These are phyloP conservation scores for Eumerus sabulonum DNA, from an alignment of 2,888 invertebrate genomes.

Conservation along the genomic window DNA sequence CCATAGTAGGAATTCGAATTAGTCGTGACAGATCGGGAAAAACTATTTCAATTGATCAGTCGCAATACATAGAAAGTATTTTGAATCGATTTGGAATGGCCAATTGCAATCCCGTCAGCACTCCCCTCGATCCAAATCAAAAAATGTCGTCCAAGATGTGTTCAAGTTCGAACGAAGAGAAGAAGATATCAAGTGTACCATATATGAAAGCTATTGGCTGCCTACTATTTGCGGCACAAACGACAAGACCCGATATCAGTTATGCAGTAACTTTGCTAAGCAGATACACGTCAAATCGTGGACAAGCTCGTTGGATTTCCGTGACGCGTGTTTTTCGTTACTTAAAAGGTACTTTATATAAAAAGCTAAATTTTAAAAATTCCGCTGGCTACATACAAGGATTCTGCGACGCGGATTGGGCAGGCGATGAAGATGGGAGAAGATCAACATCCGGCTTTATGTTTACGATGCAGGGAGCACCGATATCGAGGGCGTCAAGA, in stretches of 20 bases:
- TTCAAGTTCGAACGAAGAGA: not conserved
- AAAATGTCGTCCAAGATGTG: not conserved
- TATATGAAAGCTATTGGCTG: slow-evolving; percentile 44
- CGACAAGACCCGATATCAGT: slow-evolving; percentile 58
- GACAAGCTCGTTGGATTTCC: slow-evolving; percentile 13
- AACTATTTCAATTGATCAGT: slow-evolving; percentile 34
- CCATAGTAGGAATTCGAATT: slow-evolving; percentile 47
- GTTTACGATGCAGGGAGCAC: slow-evolving; percentile 27
- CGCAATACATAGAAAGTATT: slow-evolving; percentile 31
- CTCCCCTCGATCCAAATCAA: slow-evolving; percentile 47
- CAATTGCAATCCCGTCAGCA: slow-evolving; percentile 46
- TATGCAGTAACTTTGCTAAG: slow-evolving; percentile 63
- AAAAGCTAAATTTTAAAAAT: slow-evolving; percentile 19
- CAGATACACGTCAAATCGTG: slow-evolving; percentile 58
- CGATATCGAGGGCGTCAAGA: not conserved
- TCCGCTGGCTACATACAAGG: slow-evolving; percentile 16
- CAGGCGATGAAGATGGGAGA: slow-evolving; percentile 45
- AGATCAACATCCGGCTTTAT: slow-evolving; percentile 50
- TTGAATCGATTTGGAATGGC: slow-evolving; percentile 39
- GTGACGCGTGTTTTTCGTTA: slow-evolving; percentile 63
- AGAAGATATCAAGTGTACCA: slow-evolving; percentile 6
- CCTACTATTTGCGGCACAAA: slow-evolving; percentile 32
- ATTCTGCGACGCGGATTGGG: slow-evolving; percentile 60
- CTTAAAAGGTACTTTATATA: slow-evolving; percentile 27
- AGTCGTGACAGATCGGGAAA: slow-evolving; percentile 22